Evolutionary conservation across 1,140 invertebrate genomes (phyloP), one percentile per base, ranked within the genome.

Genomic region (Hypsibius dujardini): DNA sequence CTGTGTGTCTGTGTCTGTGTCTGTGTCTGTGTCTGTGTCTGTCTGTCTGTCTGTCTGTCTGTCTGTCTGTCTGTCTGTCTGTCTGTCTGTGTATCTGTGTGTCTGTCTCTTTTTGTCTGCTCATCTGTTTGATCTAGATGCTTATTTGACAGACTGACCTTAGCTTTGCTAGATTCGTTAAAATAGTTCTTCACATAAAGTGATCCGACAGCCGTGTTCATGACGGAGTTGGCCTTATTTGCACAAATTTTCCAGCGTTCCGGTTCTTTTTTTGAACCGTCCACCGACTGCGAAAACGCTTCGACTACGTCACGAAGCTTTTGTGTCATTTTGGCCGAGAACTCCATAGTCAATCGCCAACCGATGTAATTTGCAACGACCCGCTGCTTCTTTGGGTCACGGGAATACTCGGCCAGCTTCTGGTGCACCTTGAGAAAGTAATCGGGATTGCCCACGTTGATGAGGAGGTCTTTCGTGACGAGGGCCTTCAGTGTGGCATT

Each of bases 141-240:
- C 28, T 28, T 28, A 28, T 28, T 28, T 28, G 28, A 28, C 28
- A n/a, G 42, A 81, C 83, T 82, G 80, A 88, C 84, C 77, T 86
- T 83, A 75, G 85, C 82, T 81, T 91, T 91, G 75, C 88, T 89
- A 62, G 84, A 85, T 76, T 89, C 85, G 75, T 90, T 86, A 77
- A 92, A 93, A 79, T 90, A 88, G 76, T 88, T 87, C 71, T 83
- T 82, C 1, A 94, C 89, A 79, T 93, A 96, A 78, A 94, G 84
- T 0, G 88, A 85, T 1, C 92, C 89, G 56, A 86, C 82, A 46
- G 87, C 89, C 86, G 90, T 90, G 14, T 87, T 89, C 85, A 89
- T 86, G 72, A 87, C 87, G 2, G 85, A 86, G 77, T 87, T 92
- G 1, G 88, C 89, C 80, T 88, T 88, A 1, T 82, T 83, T 1